A percentile compares a stretch with the other conserved stretches of the same genome.
Conservation (phyloP, 2,888 invertebrate genomes). For the Meteorus cinctellus region DNA sequence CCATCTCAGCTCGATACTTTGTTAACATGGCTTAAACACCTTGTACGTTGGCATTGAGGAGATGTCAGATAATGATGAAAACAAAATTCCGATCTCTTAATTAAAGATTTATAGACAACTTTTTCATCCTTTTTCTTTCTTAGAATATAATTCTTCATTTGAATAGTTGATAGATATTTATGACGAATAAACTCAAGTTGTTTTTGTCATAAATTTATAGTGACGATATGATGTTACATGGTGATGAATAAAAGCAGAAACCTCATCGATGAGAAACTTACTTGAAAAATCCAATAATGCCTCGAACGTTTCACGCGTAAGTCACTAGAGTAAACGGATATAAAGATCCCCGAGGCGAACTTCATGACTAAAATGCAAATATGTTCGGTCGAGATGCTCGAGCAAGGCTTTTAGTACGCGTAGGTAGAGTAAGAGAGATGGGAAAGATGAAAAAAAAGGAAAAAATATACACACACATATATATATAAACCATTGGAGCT, state of each 20-base stretch:
- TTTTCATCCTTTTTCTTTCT: not conserved
- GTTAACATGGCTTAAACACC: not conserved
- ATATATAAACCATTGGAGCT: slow-evolving; percentile 45
- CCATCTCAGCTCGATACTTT: not conserved
- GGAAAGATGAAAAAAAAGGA: slow-evolving; percentile 33
- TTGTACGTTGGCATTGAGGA: not conserved
- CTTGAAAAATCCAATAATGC: slow-evolving; percentile 56
- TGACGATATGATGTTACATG: not conserved
- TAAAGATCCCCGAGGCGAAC: slow-evolving; percentile 56
- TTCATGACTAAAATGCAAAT: slow-evolving; percentile 64
- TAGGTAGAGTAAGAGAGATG: slow-evolving; percentile 45
- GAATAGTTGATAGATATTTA: slow-evolving; percentile 1
- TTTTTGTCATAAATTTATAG: not conserved
- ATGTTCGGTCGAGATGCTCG: slow-evolving; percentile 57
- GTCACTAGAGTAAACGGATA: slow-evolving; percentile 57
- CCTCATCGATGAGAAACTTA: slow-evolving; percentile 41
- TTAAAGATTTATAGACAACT: not conserved
- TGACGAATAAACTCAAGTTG: not conserved
- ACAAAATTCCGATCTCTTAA: not conserved
- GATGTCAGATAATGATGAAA: not conserved
- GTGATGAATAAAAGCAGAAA: slow-evolving; percentile 20
- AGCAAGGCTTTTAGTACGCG: slow-evolving; percentile 46
- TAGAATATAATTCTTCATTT: not conserved
- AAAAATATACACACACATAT: slow-evolving; percentile 48
- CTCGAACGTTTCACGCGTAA: slow-evolving; percentile 46